These are phyloP conservation scores for Psilopsiagon aurifrons DNA, from an alignment of 2,113 vertebrate species.

Conservation along the genomic window DNA sequence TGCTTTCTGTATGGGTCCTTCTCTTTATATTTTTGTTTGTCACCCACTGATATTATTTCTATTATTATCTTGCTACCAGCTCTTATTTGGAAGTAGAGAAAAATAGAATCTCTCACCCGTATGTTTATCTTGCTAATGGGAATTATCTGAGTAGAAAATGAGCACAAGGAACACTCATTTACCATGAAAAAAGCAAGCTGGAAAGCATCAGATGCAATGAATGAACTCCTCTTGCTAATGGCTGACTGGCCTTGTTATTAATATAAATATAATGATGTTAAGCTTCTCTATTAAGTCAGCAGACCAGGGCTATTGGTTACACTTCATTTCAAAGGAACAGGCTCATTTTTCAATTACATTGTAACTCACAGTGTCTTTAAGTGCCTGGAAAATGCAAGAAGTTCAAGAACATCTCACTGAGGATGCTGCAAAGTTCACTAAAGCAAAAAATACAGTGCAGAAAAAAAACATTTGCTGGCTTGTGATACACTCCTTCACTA, in stretches of 20 bases:
- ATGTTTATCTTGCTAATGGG: constrained; percentile 18
- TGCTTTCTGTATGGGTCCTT: neutral
- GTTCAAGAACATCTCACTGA: neutral
- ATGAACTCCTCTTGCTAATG: constrained; percentile 37
- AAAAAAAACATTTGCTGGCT: neutral
- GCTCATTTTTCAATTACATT: constrained; percentile 60
- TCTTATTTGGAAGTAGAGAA: constrained; percentile 13
- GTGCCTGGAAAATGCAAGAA: constrained; percentile 22
- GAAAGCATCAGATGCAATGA: constrained; percentile 44
- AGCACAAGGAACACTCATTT: constrained; percentile 49
- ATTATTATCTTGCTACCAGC: neutral
- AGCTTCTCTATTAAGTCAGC: constrained; percentile 63
- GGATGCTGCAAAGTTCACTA: neutral
- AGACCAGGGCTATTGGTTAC: constrained; percentile 47
- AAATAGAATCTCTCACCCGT: neutral
- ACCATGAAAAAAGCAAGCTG: constrained; percentile 41
- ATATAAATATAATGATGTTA: constrained; percentile 63
- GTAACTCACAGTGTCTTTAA: constrained; percentile 35
- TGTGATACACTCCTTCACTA: neutral
- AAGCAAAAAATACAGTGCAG: neutral
- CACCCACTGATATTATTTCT: neutral
- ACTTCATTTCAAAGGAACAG: constrained; percentile 51
- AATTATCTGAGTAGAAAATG: constrained; percentile 59
- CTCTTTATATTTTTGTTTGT: neutral
- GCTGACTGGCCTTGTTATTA: constrained; percentile 45